Percentiles rank a stretch among this genome's conserved stretches.
Conservation (phyloP, 2,113 vertebrate genomes). For the Oryctolagus cuniculus region mOryCun1.1 NC_091438.1:106204001-106204500, state of each 20-base stretch:
- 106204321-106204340: background rate
- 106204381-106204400: constrained; percentile 20
- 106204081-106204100: background rate
- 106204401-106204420: background rate
- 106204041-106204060: background rate
- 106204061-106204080: background rate
- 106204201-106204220: background rate
- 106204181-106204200: constrained; percentile 15
- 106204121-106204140: background rate
- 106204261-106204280: background rate
- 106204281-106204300: background rate
- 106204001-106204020: background rate
- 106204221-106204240: background rate
- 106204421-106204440: background rate
- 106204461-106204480: background rate
- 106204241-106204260: background rate
- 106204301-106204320: background rate
- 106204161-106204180: background rate
- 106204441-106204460: accelerated
- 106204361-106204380: background rate
- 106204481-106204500: background rate
- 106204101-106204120: background rate
- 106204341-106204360: background rate
- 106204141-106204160: background rate
- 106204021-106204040: background rate